Percentiles rank a stretch among this genome's conserved stretches.
Conservation (phyloP, 2,888 invertebrate species). For the Alloplasta piceator region DNA sequence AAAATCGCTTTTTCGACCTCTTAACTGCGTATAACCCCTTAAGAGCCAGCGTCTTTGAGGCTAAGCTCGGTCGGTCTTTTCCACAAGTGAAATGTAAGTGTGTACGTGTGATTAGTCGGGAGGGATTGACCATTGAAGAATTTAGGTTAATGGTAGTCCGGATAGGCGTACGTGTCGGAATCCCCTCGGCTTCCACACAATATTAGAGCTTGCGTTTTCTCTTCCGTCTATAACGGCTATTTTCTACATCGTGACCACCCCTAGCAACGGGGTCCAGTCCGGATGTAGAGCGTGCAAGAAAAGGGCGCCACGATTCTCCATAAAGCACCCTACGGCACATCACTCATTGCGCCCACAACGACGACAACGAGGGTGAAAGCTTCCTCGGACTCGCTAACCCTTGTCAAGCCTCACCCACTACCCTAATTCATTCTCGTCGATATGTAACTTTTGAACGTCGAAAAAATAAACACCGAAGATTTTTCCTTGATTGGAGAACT, state of each 20-base stretch:
- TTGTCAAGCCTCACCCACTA: conserved; percentile 32
- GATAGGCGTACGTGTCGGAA: conserved; percentile 41
- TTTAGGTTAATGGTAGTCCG: conserved; percentile 65
- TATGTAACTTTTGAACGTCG: no score
- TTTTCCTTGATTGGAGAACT: no score
- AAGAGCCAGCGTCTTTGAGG: not conserved
- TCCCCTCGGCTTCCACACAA: conserved; percentile 3
- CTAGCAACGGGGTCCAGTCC: conserved; percentile 71
- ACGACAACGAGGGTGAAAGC: not conserved
- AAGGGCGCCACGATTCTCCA: conserved; percentile 75
- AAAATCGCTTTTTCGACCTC: not conserved
- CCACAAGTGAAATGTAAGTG: conserved; percentile 19
- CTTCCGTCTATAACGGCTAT: conserved; percentile 12
- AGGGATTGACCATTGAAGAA: conserved; percentile 53
- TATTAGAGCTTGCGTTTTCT: conserved; percentile 18
- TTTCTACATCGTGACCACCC: conserved; percentile 60
- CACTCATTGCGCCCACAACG: conserved; percentile 37
- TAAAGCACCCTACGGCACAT: conserved; percentile 6
- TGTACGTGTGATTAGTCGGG: conserved; percentile 47
- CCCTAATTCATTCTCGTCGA: conserved; percentile 23
- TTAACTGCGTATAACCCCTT: not conserved
- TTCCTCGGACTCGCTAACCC: conserved; percentile 27
- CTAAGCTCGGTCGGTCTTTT: not conserved
- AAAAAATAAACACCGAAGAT: no score
- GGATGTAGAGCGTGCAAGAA: conserved; percentile 53